These are phyloP conservation scores for Ellobium chinense DNA, from an alignment of 2,888 invertebrate species.

Conservation along the genomic window DNA sequence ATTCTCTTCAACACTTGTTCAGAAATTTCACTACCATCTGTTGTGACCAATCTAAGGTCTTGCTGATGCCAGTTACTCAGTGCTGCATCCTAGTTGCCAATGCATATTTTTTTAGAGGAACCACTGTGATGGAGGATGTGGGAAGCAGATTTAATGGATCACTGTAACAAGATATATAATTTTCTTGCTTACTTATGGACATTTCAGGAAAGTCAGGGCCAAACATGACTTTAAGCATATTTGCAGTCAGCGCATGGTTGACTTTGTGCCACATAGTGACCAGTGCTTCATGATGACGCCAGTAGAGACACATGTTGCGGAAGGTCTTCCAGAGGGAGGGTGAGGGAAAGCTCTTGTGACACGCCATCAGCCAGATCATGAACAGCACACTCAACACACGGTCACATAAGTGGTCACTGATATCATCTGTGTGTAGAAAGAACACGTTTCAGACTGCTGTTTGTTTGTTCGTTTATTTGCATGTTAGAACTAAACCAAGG, in stretches of 20 bases:
- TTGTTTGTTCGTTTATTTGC: too few species aligned
- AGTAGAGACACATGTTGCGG: constrained; percentile 93
- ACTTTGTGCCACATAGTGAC: constrained; percentile 97
- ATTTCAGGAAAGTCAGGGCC: constrained; percentile 82
- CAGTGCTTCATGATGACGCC: constrained; percentile 95
- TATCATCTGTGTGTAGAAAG: constrained; percentile 92
- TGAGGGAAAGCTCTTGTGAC: constrained; percentile 92
- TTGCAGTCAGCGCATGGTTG: constrained; percentile 91
- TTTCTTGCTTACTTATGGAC: constrained; percentile 70
- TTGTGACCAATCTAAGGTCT: too few species aligned
- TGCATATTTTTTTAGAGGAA: too few species aligned
- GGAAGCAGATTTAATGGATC: too few species aligned
- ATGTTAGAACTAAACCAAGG: too few species aligned
- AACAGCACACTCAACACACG: constrained; percentile 95
- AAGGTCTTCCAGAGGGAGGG: constrained; percentile 97
- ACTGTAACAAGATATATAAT: too few species aligned
- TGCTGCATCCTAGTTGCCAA: too few species aligned
- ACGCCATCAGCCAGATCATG: constrained; percentile 90
- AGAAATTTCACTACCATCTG: too few species aligned
- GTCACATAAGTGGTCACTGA: constrained; percentile 96
- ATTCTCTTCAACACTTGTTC: too few species aligned
- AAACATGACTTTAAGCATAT: constrained; percentile 91
- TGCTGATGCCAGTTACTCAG: too few species aligned
- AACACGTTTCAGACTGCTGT: too few species aligned
- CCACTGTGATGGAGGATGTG: too few species aligned